Conservation (phyloP, 2,113 vertebrate species). For the Cebus imitator region DNA sequence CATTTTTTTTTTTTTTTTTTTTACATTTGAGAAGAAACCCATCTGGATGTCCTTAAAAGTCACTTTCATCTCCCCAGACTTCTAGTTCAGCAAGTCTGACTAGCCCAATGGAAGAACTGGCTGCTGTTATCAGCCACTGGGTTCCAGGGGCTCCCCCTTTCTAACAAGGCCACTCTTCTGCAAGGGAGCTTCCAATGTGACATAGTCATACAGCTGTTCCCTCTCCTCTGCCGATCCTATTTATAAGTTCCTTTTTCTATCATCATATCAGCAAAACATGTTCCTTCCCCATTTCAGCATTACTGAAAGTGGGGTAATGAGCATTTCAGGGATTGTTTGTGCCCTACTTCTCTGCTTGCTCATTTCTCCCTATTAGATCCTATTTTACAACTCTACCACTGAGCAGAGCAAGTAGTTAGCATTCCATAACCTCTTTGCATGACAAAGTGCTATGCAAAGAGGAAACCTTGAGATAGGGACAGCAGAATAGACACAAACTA, state of each 20-base stretch:
- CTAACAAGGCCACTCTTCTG: neutral
- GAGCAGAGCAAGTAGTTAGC: neutral
- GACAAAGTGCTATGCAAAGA: neutral
- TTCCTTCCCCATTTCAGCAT: neutral
- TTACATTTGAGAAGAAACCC: neutral
- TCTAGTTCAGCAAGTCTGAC: neutral
- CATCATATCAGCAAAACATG: neutral
- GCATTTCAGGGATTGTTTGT: neutral
- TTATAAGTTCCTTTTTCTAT: conserved; percentile 2
- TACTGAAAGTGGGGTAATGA: neutral
- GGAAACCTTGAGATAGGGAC: neutral
- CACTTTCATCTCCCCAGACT: neutral
- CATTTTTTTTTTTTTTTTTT: neutral
- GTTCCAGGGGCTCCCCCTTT: neutral
- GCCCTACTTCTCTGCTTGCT: neutral
- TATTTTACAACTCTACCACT: neutral
- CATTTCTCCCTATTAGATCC: neutral
- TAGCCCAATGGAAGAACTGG: neutral
- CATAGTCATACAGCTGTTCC: neutral
- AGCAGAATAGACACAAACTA: neutral
- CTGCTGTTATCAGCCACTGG: neutral
- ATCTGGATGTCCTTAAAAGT: neutral
- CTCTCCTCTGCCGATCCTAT: neutral
- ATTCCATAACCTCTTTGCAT: neutral
- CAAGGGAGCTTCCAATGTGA: neutral